A percentile compares a stretch with the other conserved stretches of the same genome.
Conservation (phyloP, 2,888 invertebrate genomes). For the Elysia crispata region DNA sequence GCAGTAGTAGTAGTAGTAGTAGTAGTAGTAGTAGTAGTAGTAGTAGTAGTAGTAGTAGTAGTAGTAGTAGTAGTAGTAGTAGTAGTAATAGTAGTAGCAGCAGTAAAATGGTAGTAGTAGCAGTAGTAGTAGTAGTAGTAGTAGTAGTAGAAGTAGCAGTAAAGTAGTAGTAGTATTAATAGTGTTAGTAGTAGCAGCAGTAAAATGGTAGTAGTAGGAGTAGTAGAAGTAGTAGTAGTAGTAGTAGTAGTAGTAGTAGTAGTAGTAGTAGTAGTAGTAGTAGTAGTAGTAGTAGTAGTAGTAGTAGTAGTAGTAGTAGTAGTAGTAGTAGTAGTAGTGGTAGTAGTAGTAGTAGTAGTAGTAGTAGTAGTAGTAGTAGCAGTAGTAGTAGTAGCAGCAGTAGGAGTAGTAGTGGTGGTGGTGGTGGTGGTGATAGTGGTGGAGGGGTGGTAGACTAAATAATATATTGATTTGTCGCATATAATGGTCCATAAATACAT, state of each 20-base stretch:
- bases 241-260: slow-evolving; percentile 9
- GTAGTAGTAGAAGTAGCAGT: too few relatives aligned
- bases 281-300: slow-evolving; percentile 9
- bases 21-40: slow-evolving; percentile 22
- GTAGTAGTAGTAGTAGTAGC: slow-evolving; percentile 4
- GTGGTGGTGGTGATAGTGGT: too few relatives aligned
- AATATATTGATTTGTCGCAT: too few relatives aligned
- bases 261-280: slow-evolving; percentile 4
- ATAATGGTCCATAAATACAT: too few relatives aligned
- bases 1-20: slow-evolving; percentile 9
- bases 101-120: not conserved
- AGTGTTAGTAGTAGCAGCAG: too few relatives aligned
- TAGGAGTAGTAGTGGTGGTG: too few relatives aligned
- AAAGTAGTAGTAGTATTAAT: too few relatives aligned
- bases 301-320: slow-evolving; percentile 9
- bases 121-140: not conserved
- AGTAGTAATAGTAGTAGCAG: slow-evolving; percentile 1
- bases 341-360: slow-evolving; percentile 21
- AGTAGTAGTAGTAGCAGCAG: too few relatives aligned
- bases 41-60: slow-evolving; percentile 9
- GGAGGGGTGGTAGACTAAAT: too few relatives aligned
- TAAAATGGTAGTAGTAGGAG: too few relatives aligned
- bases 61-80: slow-evolving; percentile 9
- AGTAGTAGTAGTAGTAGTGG: slow-evolving; percentile 17
- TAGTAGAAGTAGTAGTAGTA: too few relatives aligned